Conservation (phyloP, 2,113 vertebrate species). For the Pimephales promelas region DNA sequence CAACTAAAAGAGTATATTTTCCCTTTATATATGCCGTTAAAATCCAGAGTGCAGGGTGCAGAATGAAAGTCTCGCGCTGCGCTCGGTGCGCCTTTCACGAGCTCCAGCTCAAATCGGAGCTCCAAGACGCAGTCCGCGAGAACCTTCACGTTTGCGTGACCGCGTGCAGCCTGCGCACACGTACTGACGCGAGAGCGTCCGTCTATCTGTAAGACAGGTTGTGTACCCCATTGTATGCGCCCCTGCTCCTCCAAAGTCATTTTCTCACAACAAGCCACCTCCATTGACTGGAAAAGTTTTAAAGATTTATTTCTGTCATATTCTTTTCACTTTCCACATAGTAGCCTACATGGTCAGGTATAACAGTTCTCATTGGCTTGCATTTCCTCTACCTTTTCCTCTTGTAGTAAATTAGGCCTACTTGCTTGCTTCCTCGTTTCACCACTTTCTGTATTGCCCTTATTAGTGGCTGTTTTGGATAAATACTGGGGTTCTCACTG, state of each 20-base stretch:
- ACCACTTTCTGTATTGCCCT: not conserved
- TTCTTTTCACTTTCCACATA: not conserved
- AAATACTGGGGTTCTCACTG: not conserved
- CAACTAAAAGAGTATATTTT: not conserved
- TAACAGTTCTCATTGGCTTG: not conserved
- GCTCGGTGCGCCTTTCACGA: not conserved
- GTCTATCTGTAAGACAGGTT: not conserved
- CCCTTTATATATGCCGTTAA: not conserved
- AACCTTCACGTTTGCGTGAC: not conserved
- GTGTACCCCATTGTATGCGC: not conserved
- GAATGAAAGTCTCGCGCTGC: not conserved
- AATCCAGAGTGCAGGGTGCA: not conserved
- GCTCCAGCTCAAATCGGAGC: not conserved
- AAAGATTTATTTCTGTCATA: not conserved
- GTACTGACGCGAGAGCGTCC: not conserved
- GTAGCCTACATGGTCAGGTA: not conserved
- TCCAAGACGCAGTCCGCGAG: not conserved
- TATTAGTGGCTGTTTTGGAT: not conserved
- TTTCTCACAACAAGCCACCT: not conserved
- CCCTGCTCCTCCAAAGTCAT: not conserved
- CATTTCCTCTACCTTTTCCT: not conserved
- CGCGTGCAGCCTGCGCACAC: not conserved
- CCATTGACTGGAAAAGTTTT: not conserved
- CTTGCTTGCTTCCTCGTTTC: not conserved
- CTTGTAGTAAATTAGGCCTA: not conserved